Conservation (phyloP, 2,888 invertebrate genomes). For the Chalcis sispes region DNA sequence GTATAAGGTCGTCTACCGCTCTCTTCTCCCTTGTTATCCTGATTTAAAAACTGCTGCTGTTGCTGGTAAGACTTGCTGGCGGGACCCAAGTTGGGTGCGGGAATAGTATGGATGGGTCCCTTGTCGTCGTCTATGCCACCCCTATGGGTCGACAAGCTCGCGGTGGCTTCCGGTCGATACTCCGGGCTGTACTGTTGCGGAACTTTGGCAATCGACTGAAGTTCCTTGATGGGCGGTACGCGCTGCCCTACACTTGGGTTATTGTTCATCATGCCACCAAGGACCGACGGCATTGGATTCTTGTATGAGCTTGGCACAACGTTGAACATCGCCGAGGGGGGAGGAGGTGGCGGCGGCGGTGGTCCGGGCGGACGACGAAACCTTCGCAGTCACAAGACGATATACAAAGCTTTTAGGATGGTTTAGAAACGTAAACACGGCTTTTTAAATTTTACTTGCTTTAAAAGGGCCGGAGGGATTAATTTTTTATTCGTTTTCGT, state of each 20-base stretch:
- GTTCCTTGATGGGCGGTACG: conserved; percentile 67
- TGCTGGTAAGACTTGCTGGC: conserved; percentile 80
- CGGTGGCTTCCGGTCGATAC: conserved; percentile 63
- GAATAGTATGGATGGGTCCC: conserved; percentile 91
- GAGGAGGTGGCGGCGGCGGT: neutral
- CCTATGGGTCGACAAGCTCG: conserved; percentile 62
- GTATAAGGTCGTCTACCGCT: conserved; percentile 23
- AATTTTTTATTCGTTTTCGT: too few relatives aligned
- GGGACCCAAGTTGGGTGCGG: conserved; percentile 87
- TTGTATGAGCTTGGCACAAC: conserved; percentile 62
- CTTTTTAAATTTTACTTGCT: too few relatives aligned
- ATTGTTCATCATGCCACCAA: conserved; percentile 27
- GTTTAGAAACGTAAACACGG: too few relatives aligned
- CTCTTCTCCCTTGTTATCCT: conserved; percentile 34
- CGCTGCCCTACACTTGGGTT: neutral
- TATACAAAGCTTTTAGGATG: neutral
- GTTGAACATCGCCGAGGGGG: conserved; percentile 63
- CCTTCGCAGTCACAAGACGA: conserved; percentile 51
- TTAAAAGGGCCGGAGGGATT: too few relatives aligned
- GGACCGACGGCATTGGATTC: conserved; percentile 48
- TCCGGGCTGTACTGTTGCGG: conserved; percentile 68
- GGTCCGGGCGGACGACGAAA: conserved; percentile 64
- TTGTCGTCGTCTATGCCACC: conserved; percentile 74
- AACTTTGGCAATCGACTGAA: conserved; percentile 67
- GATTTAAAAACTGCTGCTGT: conserved; percentile 66